Evolutionary conservation across 2,888 invertebrate species (phyloP).

Genomic region (Lasioglossum zephyrum): DNA sequence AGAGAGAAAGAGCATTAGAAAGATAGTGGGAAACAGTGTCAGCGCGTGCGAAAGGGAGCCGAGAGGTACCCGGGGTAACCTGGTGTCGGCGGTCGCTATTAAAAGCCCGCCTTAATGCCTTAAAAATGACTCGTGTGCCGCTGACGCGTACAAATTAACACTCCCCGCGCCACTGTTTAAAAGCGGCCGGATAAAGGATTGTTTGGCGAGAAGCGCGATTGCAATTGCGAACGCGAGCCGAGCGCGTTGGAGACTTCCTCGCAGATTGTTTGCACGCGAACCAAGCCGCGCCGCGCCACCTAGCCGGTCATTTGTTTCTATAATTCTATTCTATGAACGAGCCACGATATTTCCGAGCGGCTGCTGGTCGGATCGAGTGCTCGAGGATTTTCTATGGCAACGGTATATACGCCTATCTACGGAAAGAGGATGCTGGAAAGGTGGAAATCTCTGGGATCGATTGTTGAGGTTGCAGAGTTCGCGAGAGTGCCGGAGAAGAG

Average conservation of each 20-base stretch:
- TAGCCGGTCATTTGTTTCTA: slow-evolving; percentile 1
- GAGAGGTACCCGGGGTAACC: not conserved
- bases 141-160: slow-evolving; percentile 43
- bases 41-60: not conserved
- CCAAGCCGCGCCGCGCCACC: not conserved
- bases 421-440: not conserved
- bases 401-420: not conserved
- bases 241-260: not conserved
- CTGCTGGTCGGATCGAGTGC: not conserved
- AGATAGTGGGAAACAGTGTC: not conserved
- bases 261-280: slow-evolving; percentile 17
- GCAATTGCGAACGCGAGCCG: not conserved
- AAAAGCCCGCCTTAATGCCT: slow-evolving; percentile 40
- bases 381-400: not conserved
- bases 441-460: slow-evolving; percentile 3
- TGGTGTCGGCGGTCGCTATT: slow-evolving; percentile 28
- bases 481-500: not conserved
- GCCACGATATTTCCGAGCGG: not conserved
- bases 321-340: slow-evolving; percentile 5
- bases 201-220: not conserved
- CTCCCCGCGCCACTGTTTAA: not conserved
- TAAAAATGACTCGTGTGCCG: slow-evolving; percentile 44
- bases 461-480: not conserved
- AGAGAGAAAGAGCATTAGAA: not conserved
- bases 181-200: not conserved